Evolutionary conservation across 2,888 invertebrate species (phyloP), one percentile per base, ranked within the genome.

Genomic region (Altica lythri): DNA sequence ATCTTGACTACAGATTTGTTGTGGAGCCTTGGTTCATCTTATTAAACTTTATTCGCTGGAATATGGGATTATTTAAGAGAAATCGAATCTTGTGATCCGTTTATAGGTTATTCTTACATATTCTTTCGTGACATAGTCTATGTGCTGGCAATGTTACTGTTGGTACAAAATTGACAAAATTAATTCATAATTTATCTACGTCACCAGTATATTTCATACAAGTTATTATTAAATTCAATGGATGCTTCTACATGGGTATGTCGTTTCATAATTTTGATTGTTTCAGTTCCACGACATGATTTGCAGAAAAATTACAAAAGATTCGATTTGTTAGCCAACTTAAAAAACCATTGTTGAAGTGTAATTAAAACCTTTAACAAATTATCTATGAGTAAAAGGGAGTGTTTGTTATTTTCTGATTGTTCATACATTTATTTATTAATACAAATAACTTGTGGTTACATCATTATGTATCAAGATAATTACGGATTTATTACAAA

Each of bases 241-340:
- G 35, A 35, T 35, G 17, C n/a, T 35, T 35, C 17, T 34, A n/a
- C 10, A 4, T 12, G 4, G 30, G 10, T 30, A 30, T 18, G 35
- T 1, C 35, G 35, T 35, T 35, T 35, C 35, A 35, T 17, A 35
- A 35, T 35, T 35, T 18, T 10, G 35, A 35, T 35, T 35, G 35
- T 35, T 35, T 35, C 4, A 10, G 35, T 35, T 35, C 17, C 35
- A 35, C 35, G 35, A 35, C 35, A 35, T 35, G 16, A 35, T 35
- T 35, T 35, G 35, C 35, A 17, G 18, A 35, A 35, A 35, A 35
- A 35, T 17, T 17, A 35, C 35, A 35, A 35, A 35, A 35, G 35
- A 35, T n/a, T 16, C 35, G 16, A 35, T 35, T 35, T 35, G 35
- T 35, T 35, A 35, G 29, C 10, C 10, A 29, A 37, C 18, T n/a